phyloP scores from a whole-genome alignment of 37 sponge, comb jelly and placozoan genomes.

The Aplysina aerophoba region DNA sequence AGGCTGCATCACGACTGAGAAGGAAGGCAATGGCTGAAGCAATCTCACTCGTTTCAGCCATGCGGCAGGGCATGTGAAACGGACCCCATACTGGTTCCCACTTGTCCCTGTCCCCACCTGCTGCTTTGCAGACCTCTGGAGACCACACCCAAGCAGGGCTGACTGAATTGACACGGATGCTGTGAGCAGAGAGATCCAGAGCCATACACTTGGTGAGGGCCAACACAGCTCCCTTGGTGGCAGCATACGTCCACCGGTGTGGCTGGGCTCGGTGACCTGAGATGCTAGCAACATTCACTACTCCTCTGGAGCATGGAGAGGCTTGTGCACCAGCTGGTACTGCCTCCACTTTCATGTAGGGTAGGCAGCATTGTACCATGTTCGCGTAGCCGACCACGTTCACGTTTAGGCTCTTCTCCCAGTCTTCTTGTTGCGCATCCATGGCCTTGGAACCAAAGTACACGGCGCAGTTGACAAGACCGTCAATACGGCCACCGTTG shows the following conservation, averaged over 20 bases:
- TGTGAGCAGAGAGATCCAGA: slow-evolving; percentile 69
- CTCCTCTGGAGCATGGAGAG: slow-evolving; percentile 22
- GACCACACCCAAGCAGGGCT: slow-evolving; percentile 91
- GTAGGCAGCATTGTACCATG: slow-evolving; percentile 80
- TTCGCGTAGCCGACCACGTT: slow-evolving; percentile 87
- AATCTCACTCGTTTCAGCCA: slow-evolving; percentile 68
- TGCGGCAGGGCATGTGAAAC: slow-evolving; percentile 76
- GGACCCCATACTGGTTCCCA: slow-evolving; percentile 88
- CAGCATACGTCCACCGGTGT: slow-evolving; percentile 79
- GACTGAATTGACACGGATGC: slow-evolving; percentile 79
- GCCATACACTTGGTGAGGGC: slow-evolving; percentile 86
- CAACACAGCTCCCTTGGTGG: slow-evolving; percentile 81
- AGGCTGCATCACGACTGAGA: slow-evolving; percentile 80
- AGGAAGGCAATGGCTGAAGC: slow-evolving; percentile 76
- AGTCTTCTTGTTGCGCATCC: slow-evolving; percentile 71
- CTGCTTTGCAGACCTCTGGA: slow-evolving; percentile 88
- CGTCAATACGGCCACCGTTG: slow-evolving; percentile 53
- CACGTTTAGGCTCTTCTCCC: slow-evolving; percentile 84
- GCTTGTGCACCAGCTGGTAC: not conserved
- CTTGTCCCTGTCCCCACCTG: slow-evolving; percentile 73
- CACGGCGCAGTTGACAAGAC: slow-evolving; percentile 77
- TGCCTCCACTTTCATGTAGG: slow-evolving; percentile 55
- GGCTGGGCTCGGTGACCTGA: slow-evolving; percentile 76
- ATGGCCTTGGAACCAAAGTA: slow-evolving; percentile 83
- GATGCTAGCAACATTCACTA: slow-evolving; percentile 79